Evolutionary conservation across 2,888 invertebrate species (phyloP), one percentile per base, ranked within the genome.

Genomic region (Drosophila subquinaria): DNA sequence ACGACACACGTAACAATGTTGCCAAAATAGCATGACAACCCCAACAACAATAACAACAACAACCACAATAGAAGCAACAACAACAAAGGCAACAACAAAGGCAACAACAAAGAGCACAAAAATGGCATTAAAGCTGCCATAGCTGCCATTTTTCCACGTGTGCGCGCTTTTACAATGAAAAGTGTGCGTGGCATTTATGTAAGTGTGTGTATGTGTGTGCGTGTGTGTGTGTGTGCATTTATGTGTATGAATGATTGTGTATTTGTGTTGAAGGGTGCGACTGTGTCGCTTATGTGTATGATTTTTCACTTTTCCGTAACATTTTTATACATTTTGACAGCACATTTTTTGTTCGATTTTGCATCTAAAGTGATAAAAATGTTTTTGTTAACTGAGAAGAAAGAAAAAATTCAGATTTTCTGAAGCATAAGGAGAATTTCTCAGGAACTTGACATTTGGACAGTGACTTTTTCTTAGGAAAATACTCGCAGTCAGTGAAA

Each of bases 231-330:
- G 69, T 57, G 69, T 40, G 62, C 55, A 50, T 52, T n/a, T 81
- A 65, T 80, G 81, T 78, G 71, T 64, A 76, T 87, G 82, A 11
- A 27, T 11, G 17, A 47, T 65, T 55, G 36, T 43, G 57, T 43
- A 48, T 56, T 23, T 11, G 60, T 57, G 52, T 42, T 36, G 20
- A 68, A 33, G 70, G 48, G 52, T 65, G 75, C 35, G 62, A 60
- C 63, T 73, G 64, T 69, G 76, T 65, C 69, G 70, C 55, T 88
- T 85, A 79, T 85, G 88, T 82, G 82, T 65, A 82, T 89, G 90
- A 84, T 88, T 89, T 90, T 88, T 90, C 84, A 88, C 82, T 89
- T 82, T 75, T 64, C 60, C 69, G 61, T 69, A 82, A 80, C 79
- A 81, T 81, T 82, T 83, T 81, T 69, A 81, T 82, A 78, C 79